Evolutionary conservation across 2,888 invertebrate species (phyloP), one percentile per base, ranked within the genome.

Genomic region (Netelia melanura): DNA sequence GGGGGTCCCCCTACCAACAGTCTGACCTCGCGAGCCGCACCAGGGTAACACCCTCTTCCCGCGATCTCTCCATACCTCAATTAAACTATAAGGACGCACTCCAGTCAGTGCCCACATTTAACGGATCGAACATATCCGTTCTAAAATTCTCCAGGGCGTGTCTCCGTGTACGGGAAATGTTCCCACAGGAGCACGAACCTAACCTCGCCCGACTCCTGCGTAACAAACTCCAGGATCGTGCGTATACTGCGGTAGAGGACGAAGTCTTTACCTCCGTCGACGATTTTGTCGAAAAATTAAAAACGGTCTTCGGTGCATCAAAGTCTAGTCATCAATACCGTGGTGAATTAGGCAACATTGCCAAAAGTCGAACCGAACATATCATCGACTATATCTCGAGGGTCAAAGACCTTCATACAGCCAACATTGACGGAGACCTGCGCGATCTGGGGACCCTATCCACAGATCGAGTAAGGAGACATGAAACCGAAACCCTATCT

Each of bases 221-320:
- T 3, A 82, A 82, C 21, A 70, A 58, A 43, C 25, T 82, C 1
- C 58, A 56, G 14, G 85, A 61, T 0, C 65, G 43, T 3, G 80
- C 84, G 0, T 84, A 80, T n/a, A 61, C 65, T 9, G 80, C 65
- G 2, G 21, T 84, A 3, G 75, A 84, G 14, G 83, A 84, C 38
- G 70, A 54, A 11, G 14, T 11, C 0, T 80, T 48, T 9, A 11
- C 8, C 10, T 52, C 61, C 3, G 5, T 83, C 0, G 5, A 52
- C 0, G 43, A 43, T 6, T 11, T 82, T 21, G 14, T 17, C 1
- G 74, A 74, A 1, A 14, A 6, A 0, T 17, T 78, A 1, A 70
- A 68, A 9, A 9, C 17, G 0, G 11, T 62, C 0, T 83, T 83
- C 56, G 74, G 56, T 0, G 52, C 56, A 0, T 38, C 43, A 0